Evolutionary conservation across 2,113 vertebrate genomes (phyloP), one percentile per base, ranked within the genome.

Genomic region (Periophthalmodon schlosseri): DNA sequence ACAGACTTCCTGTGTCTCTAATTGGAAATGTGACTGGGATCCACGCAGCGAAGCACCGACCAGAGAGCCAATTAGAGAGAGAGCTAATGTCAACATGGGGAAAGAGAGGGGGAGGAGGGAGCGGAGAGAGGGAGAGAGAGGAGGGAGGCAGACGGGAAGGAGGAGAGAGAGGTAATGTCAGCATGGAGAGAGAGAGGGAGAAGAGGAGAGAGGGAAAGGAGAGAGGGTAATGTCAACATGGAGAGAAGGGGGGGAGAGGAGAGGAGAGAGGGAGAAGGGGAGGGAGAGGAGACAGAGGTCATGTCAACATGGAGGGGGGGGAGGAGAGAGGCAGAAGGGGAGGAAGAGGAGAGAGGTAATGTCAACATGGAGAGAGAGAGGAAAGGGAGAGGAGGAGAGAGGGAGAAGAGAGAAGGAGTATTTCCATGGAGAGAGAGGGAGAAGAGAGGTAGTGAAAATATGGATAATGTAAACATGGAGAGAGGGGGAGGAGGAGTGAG

Each of bases 1-100:
- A 54, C 50, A n/a, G 9, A 23, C 21, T 57, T 23, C 15, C 56
- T 57, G n/a, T 12, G n/a, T 13, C 56, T 57, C 56, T 57, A 57
- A 57, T 57, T 57, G 20, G 56, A 52, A 18, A 16, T 52, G 15
- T 54, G 52, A 54, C 18, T n/a, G 4, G 20, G 8, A 21, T 2
- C 18, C 52, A 10, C 46, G 18, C 52, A 7, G 18, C 20, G 52
- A 9, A 9, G 72, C 56, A 54, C 69, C 60, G 58, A 63, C 46
- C 28, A 28, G 52, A 56, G 52, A 58, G 61, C 24, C 80, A 84
- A 83, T 84, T 84, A 90, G 85, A 82, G 84, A 85, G 46, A 74
- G 54, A 70, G 78, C 78, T 86, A 71, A 84, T 78, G 85, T 75
- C 83, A 75, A 75, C 76, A 69, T 56, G 61, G 67, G 69, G 65